Evolutionary conservation across 2,113 vertebrate species (phyloP).

Genomic region (Pelodiscus sinensis): DNA sequence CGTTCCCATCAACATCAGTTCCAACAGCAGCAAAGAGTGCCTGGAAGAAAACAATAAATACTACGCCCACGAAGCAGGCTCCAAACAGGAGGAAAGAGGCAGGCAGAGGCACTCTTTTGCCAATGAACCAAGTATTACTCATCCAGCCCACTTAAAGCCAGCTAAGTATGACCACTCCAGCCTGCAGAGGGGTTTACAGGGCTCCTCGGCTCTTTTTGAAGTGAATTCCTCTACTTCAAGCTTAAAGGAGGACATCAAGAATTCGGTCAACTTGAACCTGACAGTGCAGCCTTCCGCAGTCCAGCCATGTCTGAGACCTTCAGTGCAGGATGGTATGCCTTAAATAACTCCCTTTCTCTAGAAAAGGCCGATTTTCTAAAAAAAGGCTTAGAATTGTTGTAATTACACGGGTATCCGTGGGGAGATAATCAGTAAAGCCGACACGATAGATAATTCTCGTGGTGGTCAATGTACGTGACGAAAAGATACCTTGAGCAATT

Average conservation of each 20-base stretch:
- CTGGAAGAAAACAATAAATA: conserved; percentile 85
- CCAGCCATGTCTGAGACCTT: conserved; percentile 86
- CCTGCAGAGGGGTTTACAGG: conserved; percentile 79
- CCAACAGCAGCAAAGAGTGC: conserved; percentile 83
- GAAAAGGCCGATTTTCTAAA: conserved; percentile 16
- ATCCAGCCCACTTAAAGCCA: conserved; percentile 75
- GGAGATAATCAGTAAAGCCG: background rate
- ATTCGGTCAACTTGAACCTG: conserved; percentile 86
- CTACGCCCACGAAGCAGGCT: conserved; percentile 79
- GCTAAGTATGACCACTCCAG: conserved; percentile 83
- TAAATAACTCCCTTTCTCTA: conserved; percentile 58
- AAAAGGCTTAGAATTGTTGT: conserved; percentile 39
- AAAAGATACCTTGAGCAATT: background rate
- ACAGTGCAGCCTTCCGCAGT: conserved; percentile 82
- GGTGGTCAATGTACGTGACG: conserved; percentile 1
- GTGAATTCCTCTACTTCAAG: conserved; percentile 77
- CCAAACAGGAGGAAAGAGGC: conserved; percentile 81
- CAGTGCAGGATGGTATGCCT: conserved; percentile 88
- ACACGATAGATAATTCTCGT: background rate
- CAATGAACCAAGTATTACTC: conserved; percentile 76
- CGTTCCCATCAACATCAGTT: conserved; percentile 76
- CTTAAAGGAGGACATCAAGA: conserved; percentile 83
- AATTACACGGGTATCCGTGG: background rate
- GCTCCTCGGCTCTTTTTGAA: conserved; percentile 79
- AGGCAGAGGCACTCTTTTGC: conserved; percentile 78